A percentile compares a stretch with the other conserved stretches of the same genome.
Evolutionary conservation across 2,113 vertebrate genomes (phyloP).

Genomic region (Sander vitreus): DNA sequence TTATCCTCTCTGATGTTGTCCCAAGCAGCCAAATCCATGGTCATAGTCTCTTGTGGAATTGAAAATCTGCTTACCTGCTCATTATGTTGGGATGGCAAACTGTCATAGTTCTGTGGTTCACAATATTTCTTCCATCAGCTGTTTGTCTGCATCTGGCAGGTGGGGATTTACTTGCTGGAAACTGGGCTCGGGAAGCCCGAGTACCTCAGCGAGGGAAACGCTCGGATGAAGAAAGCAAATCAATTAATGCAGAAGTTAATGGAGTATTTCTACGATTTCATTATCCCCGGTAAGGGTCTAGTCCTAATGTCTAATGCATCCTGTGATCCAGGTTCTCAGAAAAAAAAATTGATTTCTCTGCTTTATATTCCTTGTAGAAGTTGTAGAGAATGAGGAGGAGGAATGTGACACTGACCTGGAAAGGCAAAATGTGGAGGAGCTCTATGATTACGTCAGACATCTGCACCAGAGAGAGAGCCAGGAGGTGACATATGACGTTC

Average conservation of each 20-base stretch:
- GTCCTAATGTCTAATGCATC: neutral
- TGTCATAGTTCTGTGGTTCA: no score
- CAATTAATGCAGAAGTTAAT: conserved; percentile 94
- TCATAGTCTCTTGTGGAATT: no score
- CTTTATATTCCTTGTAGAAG: conserved; percentile 63
- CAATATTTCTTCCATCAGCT: neutral
- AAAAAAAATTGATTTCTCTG: neutral
- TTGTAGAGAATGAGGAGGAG: conserved; percentile 89
- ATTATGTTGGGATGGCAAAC: no score
- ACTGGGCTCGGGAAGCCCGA: conserved; percentile 90
- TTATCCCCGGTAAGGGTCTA: conserved; percentile 88
- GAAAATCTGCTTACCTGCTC: no score
- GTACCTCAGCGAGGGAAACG: conserved; percentile 92
- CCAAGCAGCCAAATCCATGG: neutral
- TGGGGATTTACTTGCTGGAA: conserved; percentile 94
- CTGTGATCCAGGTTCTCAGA: neutral
- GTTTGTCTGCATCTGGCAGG: conserved; percentile 77
- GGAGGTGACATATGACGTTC: conserved; percentile 86
- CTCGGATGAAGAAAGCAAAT: conserved; percentile 93
- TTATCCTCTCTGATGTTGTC: neutral
- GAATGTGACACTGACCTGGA: conserved; percentile 93
- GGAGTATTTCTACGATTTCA: conserved; percentile 93
- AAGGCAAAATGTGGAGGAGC: conserved; percentile 95
- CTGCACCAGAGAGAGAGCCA: conserved; percentile 86
- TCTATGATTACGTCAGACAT: conserved; percentile 93